Evolutionary conservation across 2,797 vertebrate species (phyloP).

Genomic region (Sebastolobus altivelis): DNA sequence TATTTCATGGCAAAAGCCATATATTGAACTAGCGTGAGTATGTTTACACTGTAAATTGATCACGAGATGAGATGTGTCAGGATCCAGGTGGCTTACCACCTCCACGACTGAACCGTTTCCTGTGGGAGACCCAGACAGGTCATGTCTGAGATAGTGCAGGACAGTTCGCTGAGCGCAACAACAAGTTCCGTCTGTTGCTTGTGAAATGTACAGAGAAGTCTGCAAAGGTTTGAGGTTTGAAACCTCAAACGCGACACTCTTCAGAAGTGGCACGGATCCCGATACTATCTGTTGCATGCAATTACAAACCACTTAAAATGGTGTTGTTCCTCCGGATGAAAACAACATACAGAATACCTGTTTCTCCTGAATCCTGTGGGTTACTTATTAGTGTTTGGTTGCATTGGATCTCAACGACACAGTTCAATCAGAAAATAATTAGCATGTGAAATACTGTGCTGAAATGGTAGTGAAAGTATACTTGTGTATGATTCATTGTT

Average conservation of each 20-base stretch:
- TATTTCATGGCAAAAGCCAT: background rate
- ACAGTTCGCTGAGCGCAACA: background rate
- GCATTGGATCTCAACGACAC: background rate
- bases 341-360: background rate
- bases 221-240: slow-evolving; percentile 10
- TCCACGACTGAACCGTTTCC: background rate
- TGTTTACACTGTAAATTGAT: background rate
- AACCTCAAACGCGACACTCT: background rate
- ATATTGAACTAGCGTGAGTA: background rate
- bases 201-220: background rate
- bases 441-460: background rate
- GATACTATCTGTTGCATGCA: background rate
- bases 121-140: background rate
- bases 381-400: background rate
- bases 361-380: background rate
- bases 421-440: background rate
- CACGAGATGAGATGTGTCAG: background rate
- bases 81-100: background rate
- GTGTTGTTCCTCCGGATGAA: background rate
- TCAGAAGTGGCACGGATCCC: background rate
- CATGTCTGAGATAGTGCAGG: background rate
- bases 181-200: background rate
- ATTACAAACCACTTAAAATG: background rate
- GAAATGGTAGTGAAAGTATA: background rate
- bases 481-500: background rate